Evolutionary conservation across 1,140 invertebrate species (phyloP), one percentile per base, ranked within the genome.

Genomic region (Apocrypta bakeri): DNA sequence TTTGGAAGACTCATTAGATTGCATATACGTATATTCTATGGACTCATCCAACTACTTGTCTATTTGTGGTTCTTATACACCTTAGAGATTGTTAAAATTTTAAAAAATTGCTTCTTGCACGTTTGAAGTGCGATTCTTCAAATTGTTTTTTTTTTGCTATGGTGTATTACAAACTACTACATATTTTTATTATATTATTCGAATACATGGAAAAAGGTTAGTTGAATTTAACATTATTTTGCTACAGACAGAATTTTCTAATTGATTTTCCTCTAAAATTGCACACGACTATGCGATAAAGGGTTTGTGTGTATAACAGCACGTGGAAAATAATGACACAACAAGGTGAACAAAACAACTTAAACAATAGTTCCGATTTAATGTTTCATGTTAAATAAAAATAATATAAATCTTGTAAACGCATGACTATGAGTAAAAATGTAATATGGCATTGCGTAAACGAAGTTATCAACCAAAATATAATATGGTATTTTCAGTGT

Each of bases 401-500:
- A 87, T 79, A 73, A 83, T 80, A 81, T 81, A 86, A 76, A 83
- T 84, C 82, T 85, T 85, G 73, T 74, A 82, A 85, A 81, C 84
- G 79, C 79, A 73, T 85, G 82, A 85, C 84, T 86, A 87, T 89
- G 86, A 85, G 83, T 82, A 87, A 77, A 74, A 64, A 83, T 85
- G 80, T 85, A 84, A 82, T 84, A 85, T 81, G 87, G 85, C 87
- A 85, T 87, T 85, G 83, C 81, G 31, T 83, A 66, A 84, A 79
- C 84, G 85, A 80, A 82, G 81, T 86, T 71, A 79, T 86, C 85
- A 24, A 82, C 29, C 86, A 85, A 85, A 85, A 86, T 88, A 86
- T 87, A 85, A 86, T 88, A 88, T 86, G 88, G 87, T 87, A 85
- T 87, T 86, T 87, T 85, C 82, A 86, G 84, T 86, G 84, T 81